Evolutionary conservation across 1,140 invertebrate species (phyloP), one percentile per base, ranked within the genome.

Genomic region (Drosophila littoralis): DNA sequence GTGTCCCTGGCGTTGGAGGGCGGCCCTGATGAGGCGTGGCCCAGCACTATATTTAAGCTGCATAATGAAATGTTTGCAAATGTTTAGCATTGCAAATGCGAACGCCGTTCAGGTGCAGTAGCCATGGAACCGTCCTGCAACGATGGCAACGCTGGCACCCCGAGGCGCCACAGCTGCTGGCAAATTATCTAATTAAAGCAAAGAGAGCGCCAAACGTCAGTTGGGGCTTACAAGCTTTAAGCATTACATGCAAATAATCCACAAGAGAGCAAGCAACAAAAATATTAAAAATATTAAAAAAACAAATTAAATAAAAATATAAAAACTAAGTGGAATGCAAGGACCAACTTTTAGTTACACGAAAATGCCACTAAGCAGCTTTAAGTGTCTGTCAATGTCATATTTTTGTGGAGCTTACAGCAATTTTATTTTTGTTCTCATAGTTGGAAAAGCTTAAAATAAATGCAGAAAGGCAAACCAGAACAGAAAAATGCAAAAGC

Each of bases 341-440:
- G 72, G 68, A 79, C 71, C 55, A 88, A 88, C 73, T 88, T 88
- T 88, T 57, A 73, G 61, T 64, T 68, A 74, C 50, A 66, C 42
- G 57, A 54, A 77, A 77, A 77, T 46, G 63, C 76, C 79, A 82
- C 84, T 83, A 83, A 88, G 79, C 79, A 83, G 83, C 83, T 88
- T 88, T 88, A 88, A 89, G 73, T 88, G 84, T 89, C 83, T 89
- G 83, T 88, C 84, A 88, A 79, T 88, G 83, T 83, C 84, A 88
- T 75, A 83, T 88, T 88, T 85, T 83, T 76, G 64, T 55, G 59
- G 71, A 79, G 83, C 79, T 88, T 88, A 80, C 84, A 89, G 55
- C 84, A 88, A 65, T 79, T 79, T 88, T 79, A 77, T 71, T 79
- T 77, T 61, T 77, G 64, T 79, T 42, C 65, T 65, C 61, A 48